A percentile compares a stretch with the other conserved stretches of the same genome.
Evolutionary conservation across 2,888 invertebrate genomes (phyloP).

Genomic region (Caenorhabditis doughertyi): DNA sequence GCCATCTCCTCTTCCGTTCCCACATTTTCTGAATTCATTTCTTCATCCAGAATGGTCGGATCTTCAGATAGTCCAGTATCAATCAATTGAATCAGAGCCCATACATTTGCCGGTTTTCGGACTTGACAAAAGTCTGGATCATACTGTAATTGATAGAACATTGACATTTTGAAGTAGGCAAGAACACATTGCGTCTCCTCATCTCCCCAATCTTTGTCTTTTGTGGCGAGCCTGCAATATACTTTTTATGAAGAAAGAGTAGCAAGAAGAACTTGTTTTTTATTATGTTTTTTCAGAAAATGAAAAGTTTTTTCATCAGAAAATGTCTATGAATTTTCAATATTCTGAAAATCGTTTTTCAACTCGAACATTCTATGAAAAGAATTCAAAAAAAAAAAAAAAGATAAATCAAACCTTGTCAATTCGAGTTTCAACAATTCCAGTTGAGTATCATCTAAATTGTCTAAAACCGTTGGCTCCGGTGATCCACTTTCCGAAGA

Average conservation of each 20-base stretch:
- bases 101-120: slow-evolving; percentile 78
- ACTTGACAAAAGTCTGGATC: slow-evolving; percentile 82
- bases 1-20: slow-evolving; percentile 57
- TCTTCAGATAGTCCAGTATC: slow-evolving; percentile 68
- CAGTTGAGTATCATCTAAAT: slow-evolving; percentile 75
- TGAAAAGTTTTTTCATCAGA: no score
- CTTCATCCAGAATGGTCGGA: slow-evolving; percentile 57
- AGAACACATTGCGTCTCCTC: slow-evolving; percentile 79
- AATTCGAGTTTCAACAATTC: slow-evolving; percentile 78
- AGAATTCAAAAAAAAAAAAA: no score
- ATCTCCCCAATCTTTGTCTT: slow-evolving; percentile 78
- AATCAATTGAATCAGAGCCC: slow-evolving; percentile 76
- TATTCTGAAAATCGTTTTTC: no score
- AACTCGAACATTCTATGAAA: no score
- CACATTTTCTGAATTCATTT: slow-evolving; percentile 48
- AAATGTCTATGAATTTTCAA: no score
- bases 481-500: slow-evolving; percentile 72
- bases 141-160: slow-evolving; percentile 79
- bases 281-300: no score
- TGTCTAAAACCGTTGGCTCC: slow-evolving; percentile 74
- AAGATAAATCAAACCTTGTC: slow-evolving; percentile 63
- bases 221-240: slow-evolving; percentile 65
- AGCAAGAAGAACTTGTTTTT: neutral
- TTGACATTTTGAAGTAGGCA: slow-evolving; percentile 81
- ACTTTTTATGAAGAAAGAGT: neutral